Percentiles rank a stretch among this genome's conserved stretches.
Conservation (phyloP, 2,113 vertebrate species). For the Vulpes vulpes region DNA sequence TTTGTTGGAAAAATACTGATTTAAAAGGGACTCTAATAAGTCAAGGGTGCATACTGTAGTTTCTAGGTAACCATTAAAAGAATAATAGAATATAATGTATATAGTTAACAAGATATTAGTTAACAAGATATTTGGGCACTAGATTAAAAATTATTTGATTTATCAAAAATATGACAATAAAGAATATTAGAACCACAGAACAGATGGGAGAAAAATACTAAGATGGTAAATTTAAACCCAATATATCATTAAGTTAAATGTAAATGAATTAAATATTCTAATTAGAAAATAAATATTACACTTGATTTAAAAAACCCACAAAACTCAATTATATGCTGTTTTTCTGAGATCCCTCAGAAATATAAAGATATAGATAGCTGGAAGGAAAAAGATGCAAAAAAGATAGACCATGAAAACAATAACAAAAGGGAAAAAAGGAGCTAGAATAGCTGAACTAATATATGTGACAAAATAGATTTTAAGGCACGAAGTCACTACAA, state of each 20-base stretch:
- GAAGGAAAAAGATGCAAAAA: slow-evolving; percentile 1
- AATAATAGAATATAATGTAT: slow-evolving; percentile 36
- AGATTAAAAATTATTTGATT: slow-evolving; percentile 33
- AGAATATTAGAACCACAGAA: slow-evolving; percentile 36
- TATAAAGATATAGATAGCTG: neutral
- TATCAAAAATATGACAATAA: slow-evolving; percentile 20
- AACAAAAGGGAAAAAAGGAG: neutral
- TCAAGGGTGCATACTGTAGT: neutral
- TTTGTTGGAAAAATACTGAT: slow-evolving; percentile 43
- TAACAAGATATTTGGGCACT: neutral
- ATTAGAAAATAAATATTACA: slow-evolving; percentile 42
- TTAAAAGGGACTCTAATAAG: slow-evolving; percentile 47
- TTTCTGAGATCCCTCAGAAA: slow-evolving; percentile 11
- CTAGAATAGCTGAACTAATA: neutral
- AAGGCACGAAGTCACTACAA: neutral
- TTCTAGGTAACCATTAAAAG: slow-evolving; percentile 32
- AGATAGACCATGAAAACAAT: neutral
- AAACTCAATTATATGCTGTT: neutral
- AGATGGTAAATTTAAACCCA: slow-evolving; percentile 2
- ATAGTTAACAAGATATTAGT: neutral
- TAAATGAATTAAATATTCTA: slow-evolving; percentile 37
- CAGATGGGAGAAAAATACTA: neutral
- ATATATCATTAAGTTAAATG: slow-evolving; percentile 45
- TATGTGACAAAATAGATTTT: neutral
- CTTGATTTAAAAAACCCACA: neutral